Evolutionary conservation across 2,113 vertebrate genomes (phyloP), one percentile per base, ranked within the genome.

Genomic region (Pelobates fuscus): DNA sequence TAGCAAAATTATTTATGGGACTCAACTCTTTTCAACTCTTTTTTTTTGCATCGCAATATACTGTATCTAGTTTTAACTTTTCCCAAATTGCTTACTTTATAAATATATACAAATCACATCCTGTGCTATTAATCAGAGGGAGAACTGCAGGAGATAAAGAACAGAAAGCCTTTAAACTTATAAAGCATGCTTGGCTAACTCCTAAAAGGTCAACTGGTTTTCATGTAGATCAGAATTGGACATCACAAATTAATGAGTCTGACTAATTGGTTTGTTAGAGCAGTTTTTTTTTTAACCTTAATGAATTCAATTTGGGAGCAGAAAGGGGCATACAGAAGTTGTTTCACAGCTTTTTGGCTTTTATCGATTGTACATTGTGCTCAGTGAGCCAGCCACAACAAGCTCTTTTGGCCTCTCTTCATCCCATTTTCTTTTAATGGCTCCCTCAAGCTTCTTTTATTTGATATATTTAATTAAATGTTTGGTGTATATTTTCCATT

Each of bases 181-280:
- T 77, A 75, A 80, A 59, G 23, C 25, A 46, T 41, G 78, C 12
- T 14, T 5, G 61, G 12, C 12, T 64, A 57, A 27, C 0, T 70
- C 7, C 71, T 3, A 67, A 71, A 78, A 84, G 80, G 81, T 83
- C 84, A 84, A 32, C 32, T 70, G 25, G 23, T 74, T 79, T 62
- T 30, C 37, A 0, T 43, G 76, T 70, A 32, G 77, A 55, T 80
- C 64, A 74, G 76, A 63, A 78, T 70, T 17, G 62, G 2, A 74
- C 79, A 75, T 83, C 29, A 79, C 78, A 72, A 79, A 84, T 81
- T 81, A 88, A 86, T 77, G 83, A 81, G 79, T 71, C 76, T 80
- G 55, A 25, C 80, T 88, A 82, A 86, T 82, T 83, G 82, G 82
- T 79, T 83, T 80, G 78, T 85, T 80, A 76, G 70, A 78, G 67